phyloP scores from a whole-genome alignment of 2,797 vertebrate species.

The Alcedo quadribrachys region DNA sequence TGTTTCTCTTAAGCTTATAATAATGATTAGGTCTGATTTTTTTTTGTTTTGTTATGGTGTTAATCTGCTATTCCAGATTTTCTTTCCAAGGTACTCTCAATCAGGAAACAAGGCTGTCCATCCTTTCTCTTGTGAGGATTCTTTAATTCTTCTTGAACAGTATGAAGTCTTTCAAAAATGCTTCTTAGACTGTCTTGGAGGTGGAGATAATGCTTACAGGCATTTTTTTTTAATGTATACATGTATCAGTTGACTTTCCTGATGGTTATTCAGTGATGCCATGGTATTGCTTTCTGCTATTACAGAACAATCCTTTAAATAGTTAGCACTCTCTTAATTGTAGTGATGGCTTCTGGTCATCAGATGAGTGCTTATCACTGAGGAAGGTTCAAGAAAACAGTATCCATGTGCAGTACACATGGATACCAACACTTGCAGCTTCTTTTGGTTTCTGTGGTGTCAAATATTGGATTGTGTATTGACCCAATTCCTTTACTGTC shows the following conservation, averaged over 20 bases:
- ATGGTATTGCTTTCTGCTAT: neutral
- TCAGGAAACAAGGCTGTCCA: neutral
- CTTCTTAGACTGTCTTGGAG: neutral
- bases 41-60: neutral
- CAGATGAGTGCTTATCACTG: neutral
- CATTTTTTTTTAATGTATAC: no score
- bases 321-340: constrained; percentile 25
- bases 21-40: neutral
- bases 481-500: neutral
- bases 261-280: neutral
- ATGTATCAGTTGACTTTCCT: neutral
- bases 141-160: neutral
- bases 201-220: neutral
- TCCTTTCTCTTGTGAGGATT: neutral
- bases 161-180: neutral
- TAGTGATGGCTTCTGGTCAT: neutral
- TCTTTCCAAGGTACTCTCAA: neutral
- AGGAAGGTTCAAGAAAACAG: neutral
- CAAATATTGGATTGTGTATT: neutral
- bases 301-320: constrained; percentile 10
- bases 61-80: neutral
- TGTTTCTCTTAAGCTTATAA: neutral
- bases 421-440: neutral
- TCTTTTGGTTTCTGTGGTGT: neutral
- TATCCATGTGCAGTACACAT: neutral